Conservation (phyloP, 2,113 vertebrate species). For the Ovis aries region ARS-UI_Ramb_v3.0 NC_056059.1:27845501-27846000, state of each 20-base stretch:
- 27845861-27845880: neutral
- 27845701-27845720: neutral
- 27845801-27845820: neutral
- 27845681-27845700: neutral
- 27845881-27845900: neutral
- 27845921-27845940: neutral
- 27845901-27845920: neutral
- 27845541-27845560: neutral
- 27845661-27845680: neutral
- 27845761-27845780: neutral
- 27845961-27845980: neutral
- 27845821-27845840: neutral
- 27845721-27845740: neutral
- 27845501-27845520: neutral
- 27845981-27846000: neutral
- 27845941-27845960: neutral
- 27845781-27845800: neutral
- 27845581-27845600: neutral
- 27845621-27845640: neutral
- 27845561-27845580: neutral
- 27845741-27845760: neutral
- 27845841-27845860: neutral
- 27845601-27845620: neutral
- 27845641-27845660: neutral
- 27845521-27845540: neutral